Evolutionary conservation across 2,888 invertebrate species (phyloP).

Genomic region (Slavum lentiscoides): DNA sequence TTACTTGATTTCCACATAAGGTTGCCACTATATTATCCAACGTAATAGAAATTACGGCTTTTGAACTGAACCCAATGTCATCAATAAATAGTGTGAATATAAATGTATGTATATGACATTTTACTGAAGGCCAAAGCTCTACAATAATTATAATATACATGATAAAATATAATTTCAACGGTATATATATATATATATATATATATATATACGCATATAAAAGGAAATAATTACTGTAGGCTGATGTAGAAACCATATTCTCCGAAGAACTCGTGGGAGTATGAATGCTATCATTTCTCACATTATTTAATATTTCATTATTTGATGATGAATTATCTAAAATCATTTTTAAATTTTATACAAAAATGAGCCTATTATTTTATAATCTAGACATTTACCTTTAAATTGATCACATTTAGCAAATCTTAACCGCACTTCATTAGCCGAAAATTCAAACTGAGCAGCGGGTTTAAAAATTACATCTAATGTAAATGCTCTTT

Average conservation of each 20-base stretch:
- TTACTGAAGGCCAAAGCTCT: slow-evolving; percentile 46
- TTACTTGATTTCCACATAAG: slow-evolving; percentile 39
- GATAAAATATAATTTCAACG: background rate
- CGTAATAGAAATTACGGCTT: slow-evolving; percentile 35
- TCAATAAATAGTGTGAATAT: slow-evolving; percentile 43
- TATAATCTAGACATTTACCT: slow-evolving; percentile 8
- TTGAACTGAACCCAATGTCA: slow-evolving; percentile 44
- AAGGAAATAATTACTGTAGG: slow-evolving; percentile 30
- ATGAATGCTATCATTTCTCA: background rate
- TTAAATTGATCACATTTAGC: slow-evolving; percentile 56
- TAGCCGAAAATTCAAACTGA: slow-evolving; percentile 77
- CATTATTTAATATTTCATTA: slow-evolving; percentile 34
- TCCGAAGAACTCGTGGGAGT: slow-evolving; percentile 11
- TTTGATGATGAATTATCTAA: slow-evolving; percentile 25
- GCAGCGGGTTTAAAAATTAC: slow-evolving; percentile 66
- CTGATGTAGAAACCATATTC: slow-evolving; percentile 1
- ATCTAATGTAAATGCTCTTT: slow-evolving; percentile 63
- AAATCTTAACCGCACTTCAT: slow-evolving; percentile 76
- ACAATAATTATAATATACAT: slow-evolving; percentile 10
- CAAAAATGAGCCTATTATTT: background rate
- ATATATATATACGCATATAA: background rate
- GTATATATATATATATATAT: background rate
- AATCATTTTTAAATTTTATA: background rate
- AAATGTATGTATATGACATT: slow-evolving; percentile 50
- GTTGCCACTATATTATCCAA: slow-evolving; percentile 45